Conservation (phyloP, 2,113 vertebrate species). For the Raja brachyura region DNA sequence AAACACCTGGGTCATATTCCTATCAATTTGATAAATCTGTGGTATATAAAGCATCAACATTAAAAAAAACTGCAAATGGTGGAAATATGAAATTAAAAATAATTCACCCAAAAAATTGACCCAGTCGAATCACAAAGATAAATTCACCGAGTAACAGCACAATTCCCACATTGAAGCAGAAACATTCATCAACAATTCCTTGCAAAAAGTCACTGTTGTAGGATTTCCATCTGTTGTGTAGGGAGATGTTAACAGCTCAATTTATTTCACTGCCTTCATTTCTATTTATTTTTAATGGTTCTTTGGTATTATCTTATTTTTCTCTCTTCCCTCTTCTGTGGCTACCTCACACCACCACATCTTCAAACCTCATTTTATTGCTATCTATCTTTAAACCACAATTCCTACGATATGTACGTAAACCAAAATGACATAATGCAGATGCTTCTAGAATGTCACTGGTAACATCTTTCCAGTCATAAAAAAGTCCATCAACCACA, state of each 20-base stretch:
- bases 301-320: background rate
- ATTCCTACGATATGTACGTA: background rate
- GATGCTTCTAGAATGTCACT: background rate
- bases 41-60: background rate
- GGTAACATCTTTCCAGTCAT: background rate
- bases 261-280: background rate
- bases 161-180: too few relatives aligned
- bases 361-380: background rate
- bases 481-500: background rate
- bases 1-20: background rate
- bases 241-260: background rate
- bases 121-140: background rate
- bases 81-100: too few relatives aligned
- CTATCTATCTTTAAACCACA: background rate
- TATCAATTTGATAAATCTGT: constrained; percentile 9
- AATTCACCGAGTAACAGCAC: background rate
- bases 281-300: background rate
- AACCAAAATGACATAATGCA: background rate
- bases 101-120: too few relatives aligned
- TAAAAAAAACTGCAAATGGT: too few relatives aligned
- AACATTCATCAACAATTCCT: background rate
- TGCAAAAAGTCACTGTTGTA: background rate
- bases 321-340: background rate
- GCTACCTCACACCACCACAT: background rate
- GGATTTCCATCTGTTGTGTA: background rate